A percentile compares a stretch with the other conserved stretches of the same genome.
Conservation (phyloP, 2,797 vertebrate species). For the Gila robusta region DNA sequence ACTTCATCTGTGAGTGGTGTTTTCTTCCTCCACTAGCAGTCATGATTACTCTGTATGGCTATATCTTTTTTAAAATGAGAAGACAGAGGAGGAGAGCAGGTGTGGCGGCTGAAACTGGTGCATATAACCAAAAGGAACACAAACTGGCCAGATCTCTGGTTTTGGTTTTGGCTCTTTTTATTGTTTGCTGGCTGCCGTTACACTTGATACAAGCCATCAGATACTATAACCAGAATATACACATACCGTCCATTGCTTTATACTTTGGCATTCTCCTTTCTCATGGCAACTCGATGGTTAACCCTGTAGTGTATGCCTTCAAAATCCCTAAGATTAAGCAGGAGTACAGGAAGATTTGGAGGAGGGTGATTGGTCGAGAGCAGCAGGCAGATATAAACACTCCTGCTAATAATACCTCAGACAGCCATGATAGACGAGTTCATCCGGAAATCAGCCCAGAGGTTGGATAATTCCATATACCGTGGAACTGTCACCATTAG, state of each 20-base stretch:
- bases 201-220: constrained; percentile 79
- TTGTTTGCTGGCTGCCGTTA: constrained; percentile 86
- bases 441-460: neutral
- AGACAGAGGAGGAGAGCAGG: constrained; percentile 52
- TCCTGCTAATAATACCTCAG: neutral
- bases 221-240: constrained; percentile 57
- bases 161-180: constrained; percentile 86
- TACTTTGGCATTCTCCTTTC: constrained; percentile 80
- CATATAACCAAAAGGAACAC: constrained; percentile 84
- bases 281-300: constrained; percentile 88
- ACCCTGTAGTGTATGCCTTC: constrained; percentile 87
- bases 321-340: constrained; percentile 87
- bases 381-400: constrained; percentile 50
- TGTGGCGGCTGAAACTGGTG: constrained; percentile 41
- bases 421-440: constrained; percentile 5
- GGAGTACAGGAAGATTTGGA: constrained; percentile 78
- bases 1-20: constrained; percentile 81
- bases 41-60: constrained; percentile 81
- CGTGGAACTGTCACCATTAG: no score
- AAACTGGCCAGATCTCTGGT: constrained; percentile 82
- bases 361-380: neutral
- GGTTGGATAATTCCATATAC: neutral
- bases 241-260: neutral
- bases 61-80: constrained; percentile 83
- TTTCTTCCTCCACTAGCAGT: constrained; percentile 78